Evolutionary conservation across 2,888 invertebrate species (phyloP).

Genomic region (Drosophila anomalata): DNA sequence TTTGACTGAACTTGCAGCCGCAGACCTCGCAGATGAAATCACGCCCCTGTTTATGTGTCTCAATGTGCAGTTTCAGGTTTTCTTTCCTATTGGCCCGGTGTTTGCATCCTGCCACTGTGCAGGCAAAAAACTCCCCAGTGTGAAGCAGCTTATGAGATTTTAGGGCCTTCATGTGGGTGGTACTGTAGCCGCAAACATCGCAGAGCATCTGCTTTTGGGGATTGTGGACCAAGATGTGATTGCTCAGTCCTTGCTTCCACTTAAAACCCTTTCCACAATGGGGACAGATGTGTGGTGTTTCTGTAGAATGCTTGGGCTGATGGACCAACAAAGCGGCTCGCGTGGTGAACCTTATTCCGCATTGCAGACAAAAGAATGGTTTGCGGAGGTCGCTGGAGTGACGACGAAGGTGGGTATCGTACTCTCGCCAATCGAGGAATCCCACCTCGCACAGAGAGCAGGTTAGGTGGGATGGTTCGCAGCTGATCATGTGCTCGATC

Average conservation of each 20-base stretch:
- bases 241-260: slow-evolving; percentile 86
- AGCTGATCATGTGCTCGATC: slow-evolving; percentile 80
- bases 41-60: slow-evolving; percentile 85
- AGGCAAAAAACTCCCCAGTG: slow-evolving; percentile 85
- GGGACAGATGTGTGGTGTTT: slow-evolving; percentile 85
- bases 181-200: slow-evolving; percentile 86
- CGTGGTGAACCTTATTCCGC: slow-evolving; percentile 85
- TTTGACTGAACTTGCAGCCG: slow-evolving; percentile 85
- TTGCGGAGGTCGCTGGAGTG: slow-evolving; percentile 83
- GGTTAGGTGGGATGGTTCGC: slow-evolving; percentile 78
- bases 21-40: slow-evolving; percentile 86
- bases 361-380: slow-evolving; percentile 85
- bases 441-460: slow-evolving; percentile 82
- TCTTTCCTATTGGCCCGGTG: slow-evolving; percentile 85
- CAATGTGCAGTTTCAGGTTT: slow-evolving; percentile 85
- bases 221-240: slow-evolving; percentile 85
- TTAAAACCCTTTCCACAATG: slow-evolving; percentile 85
- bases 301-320: slow-evolving; percentile 85
- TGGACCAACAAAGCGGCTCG: slow-evolving; percentile 85
- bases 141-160: slow-evolving; percentile 85
- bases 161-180: slow-evolving; percentile 85
- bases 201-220: slow-evolving; percentile 85
- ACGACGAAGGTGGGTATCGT: slow-evolving; percentile 82
- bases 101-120: slow-evolving; percentile 84
- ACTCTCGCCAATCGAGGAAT: slow-evolving; percentile 80